These are phyloP conservation scores for Sinohyriopsis cumingii DNA, from an alignment of 2,888 invertebrate genomes.

Conservation along the genomic window DNA sequence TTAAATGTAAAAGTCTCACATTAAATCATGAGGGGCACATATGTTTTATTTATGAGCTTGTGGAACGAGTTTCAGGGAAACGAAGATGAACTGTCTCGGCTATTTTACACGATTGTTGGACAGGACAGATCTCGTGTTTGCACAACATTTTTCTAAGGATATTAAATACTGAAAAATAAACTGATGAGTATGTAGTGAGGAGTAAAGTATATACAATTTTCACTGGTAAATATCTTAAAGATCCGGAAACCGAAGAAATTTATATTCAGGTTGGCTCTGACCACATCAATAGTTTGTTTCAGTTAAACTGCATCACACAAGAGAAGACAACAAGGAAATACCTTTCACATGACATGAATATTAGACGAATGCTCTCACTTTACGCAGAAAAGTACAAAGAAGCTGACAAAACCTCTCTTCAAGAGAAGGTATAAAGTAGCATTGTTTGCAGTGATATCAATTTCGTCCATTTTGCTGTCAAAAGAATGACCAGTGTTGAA, in stretches of 20 bases:
- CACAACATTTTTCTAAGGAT: conserved; percentile 10
- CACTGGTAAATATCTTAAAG: neutral
- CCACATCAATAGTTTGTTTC: conserved; percentile 6
- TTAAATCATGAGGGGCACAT: conserved; percentile 30
- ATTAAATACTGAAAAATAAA: conserved; percentile 6
- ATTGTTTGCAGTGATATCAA: conserved; percentile 13
- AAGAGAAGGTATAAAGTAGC: conserved; percentile 11
- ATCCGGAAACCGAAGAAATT: neutral
- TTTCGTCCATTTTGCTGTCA: conserved; percentile 10
- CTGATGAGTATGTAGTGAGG: conserved; percentile 4
- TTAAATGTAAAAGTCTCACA: too few species aligned
- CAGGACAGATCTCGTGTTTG: conserved; percentile 6
- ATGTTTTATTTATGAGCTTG: conserved; percentile 33
- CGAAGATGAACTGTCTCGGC: neutral
- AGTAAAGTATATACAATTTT: conserved; percentile 10
- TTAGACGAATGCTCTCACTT: too few species aligned
- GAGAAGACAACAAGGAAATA: neutral
- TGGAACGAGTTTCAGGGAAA: neutral
- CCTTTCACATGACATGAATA: too few species aligned
- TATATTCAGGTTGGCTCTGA: neutral
- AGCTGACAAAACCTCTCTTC: conserved; percentile 13
- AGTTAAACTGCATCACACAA: neutral
- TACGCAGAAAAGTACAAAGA: conserved; percentile 4
- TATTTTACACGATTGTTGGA: conserved; percentile 2
- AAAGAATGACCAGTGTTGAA: conserved; percentile 20